A percentile compares a stretch with the other conserved stretches of the same genome.
Conservation (phyloP, 2,797 vertebrate genomes). For the Hemibagrus guttatus region DNA sequence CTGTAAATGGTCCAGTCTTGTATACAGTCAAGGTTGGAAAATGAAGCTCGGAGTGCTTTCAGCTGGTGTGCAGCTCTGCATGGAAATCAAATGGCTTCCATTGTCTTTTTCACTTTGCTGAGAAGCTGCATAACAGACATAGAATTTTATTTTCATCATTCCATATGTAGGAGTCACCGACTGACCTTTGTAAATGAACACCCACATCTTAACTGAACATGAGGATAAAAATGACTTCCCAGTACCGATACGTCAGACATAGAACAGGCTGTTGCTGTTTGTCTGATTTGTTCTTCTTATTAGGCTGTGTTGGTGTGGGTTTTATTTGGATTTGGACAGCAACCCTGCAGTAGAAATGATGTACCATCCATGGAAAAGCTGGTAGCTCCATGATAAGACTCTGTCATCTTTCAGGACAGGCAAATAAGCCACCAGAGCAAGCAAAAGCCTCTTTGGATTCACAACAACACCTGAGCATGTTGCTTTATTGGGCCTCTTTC, state of each 20-base stretch:
- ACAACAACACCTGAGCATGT: conserved; percentile 53
- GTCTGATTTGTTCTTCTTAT: conserved; percentile 35
- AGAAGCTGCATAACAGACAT: not conserved
- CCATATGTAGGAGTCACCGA: conserved; percentile 24
- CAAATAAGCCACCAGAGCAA: conserved; percentile 47
- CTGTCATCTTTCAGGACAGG: conserved; percentile 41
- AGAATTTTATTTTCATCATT: conserved; percentile 19
- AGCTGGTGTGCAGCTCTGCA: not conserved
- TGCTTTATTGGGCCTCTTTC: conserved; percentile 50
- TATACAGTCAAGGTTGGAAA: not conserved
- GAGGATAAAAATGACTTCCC: conserved; percentile 17
- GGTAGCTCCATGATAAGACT: conserved; percentile 50
- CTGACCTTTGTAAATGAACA: conserved; percentile 22
- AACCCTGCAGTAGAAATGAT: conserved; percentile 36
- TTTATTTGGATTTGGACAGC: conserved; percentile 28
- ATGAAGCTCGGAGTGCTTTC: not conserved
- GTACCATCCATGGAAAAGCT: conserved; percentile 54
- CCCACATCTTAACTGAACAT: conserved; percentile 28
- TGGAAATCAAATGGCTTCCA: not conserved
- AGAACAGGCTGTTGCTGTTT: not conserved
- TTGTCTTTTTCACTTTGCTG: not conserved
- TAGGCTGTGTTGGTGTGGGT: conserved; percentile 30
- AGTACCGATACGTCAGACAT: conserved; percentile 7
- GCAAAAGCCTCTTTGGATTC: conserved; percentile 54
- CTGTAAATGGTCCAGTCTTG: not conserved